Evolutionary conservation across 2,113 vertebrate genomes (phyloP).

Genomic region (Stercorarius parasiticus): DNA sequence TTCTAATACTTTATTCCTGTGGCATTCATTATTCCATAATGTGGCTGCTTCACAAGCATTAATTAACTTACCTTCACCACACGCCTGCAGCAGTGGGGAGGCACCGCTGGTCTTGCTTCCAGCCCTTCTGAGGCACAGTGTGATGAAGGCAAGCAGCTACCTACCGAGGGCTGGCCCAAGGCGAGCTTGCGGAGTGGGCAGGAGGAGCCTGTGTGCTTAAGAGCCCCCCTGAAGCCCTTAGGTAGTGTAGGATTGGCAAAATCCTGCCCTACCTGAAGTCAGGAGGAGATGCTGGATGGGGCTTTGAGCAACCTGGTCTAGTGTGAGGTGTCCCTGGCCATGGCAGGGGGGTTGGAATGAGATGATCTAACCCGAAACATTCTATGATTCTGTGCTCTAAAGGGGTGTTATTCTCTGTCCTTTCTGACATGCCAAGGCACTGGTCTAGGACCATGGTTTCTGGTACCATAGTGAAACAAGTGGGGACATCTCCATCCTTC

Average conservation of each 20-base stretch:
- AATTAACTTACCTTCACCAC: background rate
- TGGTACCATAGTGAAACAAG: background rate
- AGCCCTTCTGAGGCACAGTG: background rate
- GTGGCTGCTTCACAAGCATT: background rate
- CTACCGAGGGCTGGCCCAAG: accelerated
- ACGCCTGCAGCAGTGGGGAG: background rate
- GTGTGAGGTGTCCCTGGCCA: no score
- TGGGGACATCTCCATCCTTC: background rate
- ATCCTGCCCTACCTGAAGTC: background rate
- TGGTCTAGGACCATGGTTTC: background rate
- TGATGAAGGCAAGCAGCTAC: accelerated
- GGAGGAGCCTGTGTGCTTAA: accelerated
- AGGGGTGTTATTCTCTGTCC: background rate
- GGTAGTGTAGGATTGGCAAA: background rate
- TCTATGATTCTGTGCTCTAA: background rate
- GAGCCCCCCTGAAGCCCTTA: background rate
- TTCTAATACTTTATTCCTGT: background rate
- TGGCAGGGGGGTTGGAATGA: no score
- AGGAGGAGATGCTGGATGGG: background rate
- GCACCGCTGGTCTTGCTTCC: accelerated
- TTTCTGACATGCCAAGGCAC: background rate
- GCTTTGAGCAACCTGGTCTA: no score
- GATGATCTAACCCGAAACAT: no score
- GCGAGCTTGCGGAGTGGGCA: accelerated
- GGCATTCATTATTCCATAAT: background rate